phyloP scores from a whole-genome alignment of 2,888 invertebrate species.

The Lasioglossum morio region DNA sequence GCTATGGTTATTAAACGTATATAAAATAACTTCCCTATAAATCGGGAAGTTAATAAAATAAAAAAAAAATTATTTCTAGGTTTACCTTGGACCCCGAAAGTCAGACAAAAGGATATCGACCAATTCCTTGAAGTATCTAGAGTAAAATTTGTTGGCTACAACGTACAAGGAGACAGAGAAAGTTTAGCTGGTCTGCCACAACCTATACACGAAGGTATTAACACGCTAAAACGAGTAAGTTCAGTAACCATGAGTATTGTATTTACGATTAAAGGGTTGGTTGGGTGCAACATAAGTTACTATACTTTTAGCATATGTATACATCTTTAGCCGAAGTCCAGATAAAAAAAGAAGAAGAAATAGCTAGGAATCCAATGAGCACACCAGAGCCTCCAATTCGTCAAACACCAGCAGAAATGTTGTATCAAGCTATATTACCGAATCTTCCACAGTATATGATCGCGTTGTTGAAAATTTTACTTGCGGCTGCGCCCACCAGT shows the following conservation, averaged over 20 bases:
- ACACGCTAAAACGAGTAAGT: conserved; percentile 91
- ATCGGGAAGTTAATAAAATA: too few species aligned
- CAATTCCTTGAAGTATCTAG: conserved; percentile 95
- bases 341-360: conserved; percentile 95
- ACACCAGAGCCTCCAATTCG: conserved; percentile 92
- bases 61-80: too few species aligned
- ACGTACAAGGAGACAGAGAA: conserved; percentile 93
- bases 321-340: conserved; percentile 97
- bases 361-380: conserved; percentile 95
- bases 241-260: neutral
- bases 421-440: conserved; percentile 97
- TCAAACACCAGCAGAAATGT: conserved; percentile 93
- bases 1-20: too few species aligned
- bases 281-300: neutral
- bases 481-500: conserved; percentile 99
- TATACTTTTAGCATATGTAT: conserved; percentile 91
- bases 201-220: conserved; percentile 98
- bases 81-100: conserved; percentile 98
- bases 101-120: conserved; percentile 96
- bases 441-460: conserved; percentile 99
- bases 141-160: conserved; percentile 98
- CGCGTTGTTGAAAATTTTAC: conserved; percentile 96
- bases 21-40: too few species aligned
- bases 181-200: conserved; percentile 98
- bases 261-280: neutral